phyloP scores from a whole-genome alignment of 2,113 vertebrate genomes.

The Anhinga rufa region DNA sequence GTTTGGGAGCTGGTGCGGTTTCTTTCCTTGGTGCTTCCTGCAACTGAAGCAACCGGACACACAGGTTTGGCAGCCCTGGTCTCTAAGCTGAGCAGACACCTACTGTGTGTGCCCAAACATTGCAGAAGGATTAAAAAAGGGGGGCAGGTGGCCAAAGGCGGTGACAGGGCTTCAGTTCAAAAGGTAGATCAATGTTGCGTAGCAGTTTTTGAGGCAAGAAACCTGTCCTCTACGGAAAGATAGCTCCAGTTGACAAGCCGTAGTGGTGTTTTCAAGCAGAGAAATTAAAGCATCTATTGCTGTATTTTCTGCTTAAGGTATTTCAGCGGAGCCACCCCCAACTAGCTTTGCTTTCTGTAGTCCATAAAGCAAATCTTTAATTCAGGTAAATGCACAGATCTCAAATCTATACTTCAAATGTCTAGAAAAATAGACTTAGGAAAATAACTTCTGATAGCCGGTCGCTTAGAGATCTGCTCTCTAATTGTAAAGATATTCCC shows the following conservation, averaged over 20 bases:
- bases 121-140: neutral
- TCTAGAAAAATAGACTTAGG: neutral
- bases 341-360: neutral
- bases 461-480: neutral
- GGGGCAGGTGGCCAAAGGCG: neutral
- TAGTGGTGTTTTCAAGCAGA: neutral
- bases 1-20: neutral
- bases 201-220: neutral
- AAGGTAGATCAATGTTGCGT: rapidly evolving
- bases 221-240: neutral
- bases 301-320: neutral
- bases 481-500: neutral
- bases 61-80: neutral
- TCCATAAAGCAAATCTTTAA: neutral
- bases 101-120: neutral
- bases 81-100: neutral
- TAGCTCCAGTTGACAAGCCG: neutral
- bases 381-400: neutral
- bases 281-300: neutral
- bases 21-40: neutral
- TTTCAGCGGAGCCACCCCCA: neutral
- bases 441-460: neutral
- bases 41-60: neutral
- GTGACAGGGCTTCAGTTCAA: neutral
- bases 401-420: neutral